Conservation (phyloP, 2,888 invertebrate genomes). For the Eilema griseolum region DNA sequence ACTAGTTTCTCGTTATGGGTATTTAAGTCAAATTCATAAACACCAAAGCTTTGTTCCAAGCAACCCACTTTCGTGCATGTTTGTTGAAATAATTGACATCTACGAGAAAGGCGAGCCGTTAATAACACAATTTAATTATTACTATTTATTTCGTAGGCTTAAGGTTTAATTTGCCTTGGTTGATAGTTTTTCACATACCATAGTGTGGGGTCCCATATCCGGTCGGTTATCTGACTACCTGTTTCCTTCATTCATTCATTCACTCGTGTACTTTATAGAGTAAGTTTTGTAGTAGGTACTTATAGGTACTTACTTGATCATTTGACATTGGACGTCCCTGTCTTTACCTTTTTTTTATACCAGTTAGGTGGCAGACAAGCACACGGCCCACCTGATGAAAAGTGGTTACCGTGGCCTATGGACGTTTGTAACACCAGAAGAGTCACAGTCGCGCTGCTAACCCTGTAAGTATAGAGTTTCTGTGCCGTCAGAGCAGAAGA, state of each 20-base stretch:
- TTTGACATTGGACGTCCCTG: not conserved
- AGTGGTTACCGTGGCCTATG: no score
- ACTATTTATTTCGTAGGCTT: conserved; percentile 34
- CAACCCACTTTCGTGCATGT: conserved; percentile 68
- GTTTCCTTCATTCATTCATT: conserved; percentile 60
- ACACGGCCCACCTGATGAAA: no score
- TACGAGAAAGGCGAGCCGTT: conserved; percentile 69
- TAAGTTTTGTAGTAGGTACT: not conserved
- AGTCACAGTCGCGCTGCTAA: no score
- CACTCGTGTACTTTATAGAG: conserved; percentile 20
- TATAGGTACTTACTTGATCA: not conserved
- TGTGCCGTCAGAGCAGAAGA: no score
- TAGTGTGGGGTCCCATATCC: conserved; percentile 49
- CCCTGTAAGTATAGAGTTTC: no score
- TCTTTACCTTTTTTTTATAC: no score
- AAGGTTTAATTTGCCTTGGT: conserved; percentile 50
- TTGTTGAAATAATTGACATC: conserved; percentile 74
- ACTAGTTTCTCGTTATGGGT: conserved; percentile 44
- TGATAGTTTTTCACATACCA: conserved; percentile 34
- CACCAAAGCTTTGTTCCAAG: conserved; percentile 56
- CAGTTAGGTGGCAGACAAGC: no score
- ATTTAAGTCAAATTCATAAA: conserved; percentile 51
- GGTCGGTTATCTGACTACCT: conserved; percentile 53
- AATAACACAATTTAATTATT: conserved; percentile 48
- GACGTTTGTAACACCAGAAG: no score